Evolutionary conservation across 1,140 invertebrate species (phyloP), one percentile per base, ranked within the genome.

Genomic region (Ptiloglossa arizonensis): DNA sequence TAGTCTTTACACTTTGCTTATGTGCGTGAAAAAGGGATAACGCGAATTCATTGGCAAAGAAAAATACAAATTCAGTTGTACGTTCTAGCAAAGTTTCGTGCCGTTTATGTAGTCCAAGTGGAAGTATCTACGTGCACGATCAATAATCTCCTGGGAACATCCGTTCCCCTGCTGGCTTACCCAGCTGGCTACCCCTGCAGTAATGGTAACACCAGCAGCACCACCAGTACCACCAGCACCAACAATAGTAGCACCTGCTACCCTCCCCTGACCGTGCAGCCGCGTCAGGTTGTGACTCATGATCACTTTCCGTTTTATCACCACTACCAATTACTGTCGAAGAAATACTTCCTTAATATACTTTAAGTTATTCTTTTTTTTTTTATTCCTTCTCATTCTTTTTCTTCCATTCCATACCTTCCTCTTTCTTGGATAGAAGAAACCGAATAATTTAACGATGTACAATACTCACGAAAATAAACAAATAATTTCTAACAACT

Each of bases 81-180:
- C 15, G 24, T 62, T 56, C 27, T n/a, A 52, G 54, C 52, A 48
- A 59, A 83, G 54, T 63, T 62, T 17, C 17, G 35, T 19, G 8
- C 27, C 9, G 54, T 68, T 27, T 77, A 52, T 82, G 62, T 73
- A 81, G 82, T 76, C 67, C 38, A 82, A 77, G 86, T 82, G 73
- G 52, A 89, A 87, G 83, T 88, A 90, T 89, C 89, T 88, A 85
- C 70, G 63, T 63, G 74, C 41, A 60, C 87, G 90, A 91, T 92
- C 91, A 91, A 92, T 92, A 92, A 90, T 91, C 88, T 91, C 87
- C 87, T 90, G 88, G 88, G 87, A 91, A 90, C 86, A 91, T 91
- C 88, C 87, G 83, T 87, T 82, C 86, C 88, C 84, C 81, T 87
- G 81, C 81, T 83, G 81, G 50, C 69, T 79, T 81, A 76, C 67